Base-by-base conservation (phyloP, 2,888 invertebrate genomes). In the Eupithecia exiguata region DNA sequence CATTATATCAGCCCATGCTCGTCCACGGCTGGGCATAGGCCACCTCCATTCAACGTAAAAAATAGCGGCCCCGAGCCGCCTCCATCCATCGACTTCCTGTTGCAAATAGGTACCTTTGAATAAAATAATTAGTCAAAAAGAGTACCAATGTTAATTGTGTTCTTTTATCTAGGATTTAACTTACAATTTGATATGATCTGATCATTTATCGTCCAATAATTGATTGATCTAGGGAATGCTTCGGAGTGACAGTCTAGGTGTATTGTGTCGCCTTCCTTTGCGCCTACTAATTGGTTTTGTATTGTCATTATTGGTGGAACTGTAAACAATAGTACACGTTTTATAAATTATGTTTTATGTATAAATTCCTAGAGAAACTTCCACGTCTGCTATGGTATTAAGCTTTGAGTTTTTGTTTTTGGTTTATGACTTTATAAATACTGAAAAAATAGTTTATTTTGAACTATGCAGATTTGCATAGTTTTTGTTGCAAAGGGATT, bases 231-330 rank as follows among this genome's bases (percentile, higher is more conserved):
- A 43, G 97, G 97, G 86, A 95, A 97, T 35, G 97, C 97, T 90
- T 97, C 97, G 25, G 97, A 96, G 86, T 96, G 95, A 84, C 97
- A 97, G 84, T 97, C 97, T 79, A 97, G 91, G 68, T 96, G 95
- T 83, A 97, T 95, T 78, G 96, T 95, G 82, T 97, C 96, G 36
- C 96, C 96, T 84, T 96, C 95, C 81, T 96, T 95, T 1, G 96
- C 96, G 53, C 97, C 97, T 6, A 97, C 96, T 84, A 97, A 93
- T 90, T 97, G 97, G 89, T 97, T 96, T 84, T 96, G 96, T 88
- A 97, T 96, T 94, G 96, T 96, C 88, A 97, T 96, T 95, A 97
- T 96, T 68, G 97, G 97, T 53, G 96, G 96, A 94, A 97, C 97
- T 97, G 95, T 14, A 94, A 93, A 82, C 84, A 82, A 63, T 6